Evolutionary conservation across 2,797 vertebrate genomes (phyloP), one percentile per base, ranked within the genome.

Genomic region (Crenichthys baileyi): DNA sequence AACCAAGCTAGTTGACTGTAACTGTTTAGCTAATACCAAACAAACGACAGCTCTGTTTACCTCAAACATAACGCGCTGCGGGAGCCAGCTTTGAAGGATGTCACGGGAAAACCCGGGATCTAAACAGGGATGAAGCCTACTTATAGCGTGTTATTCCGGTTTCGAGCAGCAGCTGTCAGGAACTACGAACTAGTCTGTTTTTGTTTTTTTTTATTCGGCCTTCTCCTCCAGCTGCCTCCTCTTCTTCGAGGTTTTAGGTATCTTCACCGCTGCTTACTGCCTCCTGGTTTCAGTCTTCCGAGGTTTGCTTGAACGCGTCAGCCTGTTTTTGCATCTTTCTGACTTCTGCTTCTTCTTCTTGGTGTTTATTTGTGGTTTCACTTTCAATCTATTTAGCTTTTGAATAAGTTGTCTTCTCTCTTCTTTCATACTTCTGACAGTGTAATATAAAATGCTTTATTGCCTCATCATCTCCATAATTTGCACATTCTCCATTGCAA

Each of bases 21-120:
- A 51, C 77, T 65, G 71, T 84, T 29, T 12, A 22, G 80, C 77
- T 82, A 82, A 48, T 65, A 18, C 12, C n/a, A 56, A 63, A 81
- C 78, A 46, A 70, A 31, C 71, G 36, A 61, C 63, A 60, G 86
- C 78, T 63, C 46, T 48, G 11, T 26, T 16, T 93, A 94, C 93
- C 93, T 94, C 89, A 72, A 89, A 89, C 90, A 91, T 91, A 65
- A 51, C 86, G 84, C 31, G 79, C 61, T 31, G 81, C 6, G n/a
- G 22, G 46, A 72, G 75, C 78, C 76, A 60, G 65, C 16, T 74
- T 39, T 72, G 84, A 72, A 50, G 83, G 86, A 56, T 74, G 89
- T 85, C 88, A 91, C 89, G 76, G 68, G 83, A 80, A 80, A 77
- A 73, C 9, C 67, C 16, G 75, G 44, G 65, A 68, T 13, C 44